Base-by-base conservation (phyloP, 2,113 vertebrate species). In the Peromyscus leucopus region DNA sequence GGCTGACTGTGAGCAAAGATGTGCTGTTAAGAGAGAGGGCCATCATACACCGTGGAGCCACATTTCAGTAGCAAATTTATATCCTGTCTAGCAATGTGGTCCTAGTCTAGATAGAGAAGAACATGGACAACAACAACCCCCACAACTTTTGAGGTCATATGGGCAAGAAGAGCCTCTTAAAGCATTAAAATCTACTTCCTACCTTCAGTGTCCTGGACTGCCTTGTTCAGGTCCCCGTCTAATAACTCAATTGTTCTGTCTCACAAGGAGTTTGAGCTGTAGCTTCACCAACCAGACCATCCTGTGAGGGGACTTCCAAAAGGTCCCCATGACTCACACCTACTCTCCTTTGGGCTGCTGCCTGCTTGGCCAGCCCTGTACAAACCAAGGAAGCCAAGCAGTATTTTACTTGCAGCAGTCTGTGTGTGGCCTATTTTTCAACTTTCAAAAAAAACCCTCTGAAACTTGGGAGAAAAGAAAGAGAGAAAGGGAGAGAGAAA, bases 281-380 rank as follows among this genome's bases (percentile, higher is more conserved):
- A 99, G 99, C 98, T 99, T 99, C 98, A 99, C 99, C 98, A 99
- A 99, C 98, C 99, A 99, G 98, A 99, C 99, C 95, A 99, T 99
- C 97, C 99, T 99, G 89, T 99, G 98, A 99, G 74, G 61, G 85
- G 67, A 39, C 24, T 74, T 61, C 94, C 89, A 0, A 22, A 75
- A 65, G 69, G 65, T 16, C 24, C 82, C 4, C 0, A 33, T 1
- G 0, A 46, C 95, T 69, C 67, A 2, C 0, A 4, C 63, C 39
- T 39, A 19, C 39, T 42, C 31, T 46, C 48, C 31, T 46, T 1
- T 21, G 74, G 71, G 48, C 65, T 74, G 13, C 51, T n/a, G 36
- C 80, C 28, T 71, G 59, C 63, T 31, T 63, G 55, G 61, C 74
- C 71, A 17, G 65, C 36, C 86, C 76, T 74, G 22, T 93, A 36